Conservation (phyloP, 2,888 invertebrate genomes). For the Melinaea menophilus region DNA sequence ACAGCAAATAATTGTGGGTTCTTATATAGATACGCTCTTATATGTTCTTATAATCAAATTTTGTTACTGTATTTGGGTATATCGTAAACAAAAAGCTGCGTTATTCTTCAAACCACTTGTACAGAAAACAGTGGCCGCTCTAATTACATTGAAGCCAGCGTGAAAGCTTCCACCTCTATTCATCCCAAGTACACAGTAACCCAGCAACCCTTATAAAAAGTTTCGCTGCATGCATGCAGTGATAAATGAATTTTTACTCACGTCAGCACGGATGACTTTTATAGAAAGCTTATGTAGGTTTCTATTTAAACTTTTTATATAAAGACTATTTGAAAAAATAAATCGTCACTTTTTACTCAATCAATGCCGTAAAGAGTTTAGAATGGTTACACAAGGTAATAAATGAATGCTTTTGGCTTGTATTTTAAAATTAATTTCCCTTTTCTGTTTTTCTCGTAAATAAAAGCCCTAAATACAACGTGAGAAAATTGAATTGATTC, state of each 20-base stretch:
- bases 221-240: conserved; percentile 25
- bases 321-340: background rate
- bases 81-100: conserved; percentile 36
- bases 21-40: too few relatives aligned
- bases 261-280: conserved; percentile 17
- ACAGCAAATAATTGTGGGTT: too few relatives aligned
- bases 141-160: conserved; percentile 69
- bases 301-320: background rate
- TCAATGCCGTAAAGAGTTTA: background rate
- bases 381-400: too few relatives aligned
- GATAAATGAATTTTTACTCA: conserved; percentile 30
- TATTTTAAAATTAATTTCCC: conserved; percentile 3
- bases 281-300: conserved; percentile 2
- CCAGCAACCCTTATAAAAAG: conserved; percentile 33
- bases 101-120: conserved; percentile 60
- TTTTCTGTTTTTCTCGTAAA: conserved; percentile 10
- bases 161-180: conserved; percentile 59
- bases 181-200: conserved; percentile 51
- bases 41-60: too few relatives aligned
- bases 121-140: conserved; percentile 58
- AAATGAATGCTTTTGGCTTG: background rate
- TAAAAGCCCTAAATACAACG: conserved; percentile 28
- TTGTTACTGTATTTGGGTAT: conserved; percentile 9
- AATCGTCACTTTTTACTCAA: background rate
- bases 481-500: conserved; percentile 41